These are phyloP conservation scores for Hermaeophaga mercurialis DNA, from an alignment of 2,888 invertebrate species.

Conservation along the genomic window DNA sequence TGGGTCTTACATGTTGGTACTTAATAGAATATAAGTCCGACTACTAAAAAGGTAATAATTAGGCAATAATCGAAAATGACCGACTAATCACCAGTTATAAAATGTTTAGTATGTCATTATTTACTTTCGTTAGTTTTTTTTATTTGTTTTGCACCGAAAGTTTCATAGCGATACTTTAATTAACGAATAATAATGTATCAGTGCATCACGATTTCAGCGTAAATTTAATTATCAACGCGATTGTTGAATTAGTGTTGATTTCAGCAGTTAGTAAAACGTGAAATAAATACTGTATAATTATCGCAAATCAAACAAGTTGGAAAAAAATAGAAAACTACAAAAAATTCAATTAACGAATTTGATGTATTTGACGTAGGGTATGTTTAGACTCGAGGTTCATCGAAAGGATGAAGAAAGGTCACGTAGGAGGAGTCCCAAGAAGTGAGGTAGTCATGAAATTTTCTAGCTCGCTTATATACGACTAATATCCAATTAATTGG, in stretches of 20 bases:
- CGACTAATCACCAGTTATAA: constrained; percentile 29
- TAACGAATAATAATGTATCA: constrained; percentile 8
- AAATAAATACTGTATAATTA: too few species aligned
- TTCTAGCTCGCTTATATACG: too few species aligned
- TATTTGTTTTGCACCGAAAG: constrained; percentile 10
- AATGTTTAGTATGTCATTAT: constrained; percentile 26
- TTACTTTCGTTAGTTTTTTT: constrained; percentile 24
- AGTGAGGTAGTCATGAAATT: too few species aligned
- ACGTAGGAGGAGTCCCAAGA: too few species aligned
- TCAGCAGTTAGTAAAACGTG: too few species aligned
- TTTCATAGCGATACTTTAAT: constrained; percentile 5
- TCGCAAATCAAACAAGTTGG: too few species aligned
- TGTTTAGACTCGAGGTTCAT: too few species aligned
- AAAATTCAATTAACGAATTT: too few species aligned
- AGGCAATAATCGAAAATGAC: constrained; percentile 35
- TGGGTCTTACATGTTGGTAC: constrained; percentile 17
- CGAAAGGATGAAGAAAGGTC: too few species aligned
- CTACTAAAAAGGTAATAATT: constrained; percentile 34
- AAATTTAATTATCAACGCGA: not conserved
- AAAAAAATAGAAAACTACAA: too few species aligned
- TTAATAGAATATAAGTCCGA: constrained; percentile 29
- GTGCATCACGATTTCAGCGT: constrained; percentile 4
- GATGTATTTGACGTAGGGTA: too few species aligned
- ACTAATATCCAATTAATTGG: too few species aligned
- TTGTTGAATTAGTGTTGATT: not conserved